Conservation (phyloP, 1,140 invertebrate genomes). For the Maniola jurtina region DNA sequence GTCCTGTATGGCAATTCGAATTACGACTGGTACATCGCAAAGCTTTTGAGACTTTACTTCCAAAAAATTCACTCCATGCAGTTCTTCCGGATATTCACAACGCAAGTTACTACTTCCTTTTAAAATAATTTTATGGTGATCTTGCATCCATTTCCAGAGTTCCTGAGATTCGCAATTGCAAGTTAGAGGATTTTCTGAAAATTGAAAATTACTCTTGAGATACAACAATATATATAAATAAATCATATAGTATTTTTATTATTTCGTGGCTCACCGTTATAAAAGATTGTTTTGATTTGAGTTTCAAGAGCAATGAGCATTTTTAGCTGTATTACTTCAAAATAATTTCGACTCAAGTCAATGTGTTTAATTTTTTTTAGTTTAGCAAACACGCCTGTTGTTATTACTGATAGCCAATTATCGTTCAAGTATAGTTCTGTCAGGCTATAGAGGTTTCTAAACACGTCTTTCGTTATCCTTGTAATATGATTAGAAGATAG, state of each 20-base stretch:
- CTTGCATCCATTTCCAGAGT: slow-evolving; percentile 92
- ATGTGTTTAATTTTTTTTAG: slow-evolving; percentile 88
- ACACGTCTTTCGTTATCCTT: slow-evolving; percentile 86
- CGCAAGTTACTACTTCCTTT: slow-evolving; percentile 80
- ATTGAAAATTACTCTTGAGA: slow-evolving; percentile 7
- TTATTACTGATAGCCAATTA: slow-evolving; percentile 89
- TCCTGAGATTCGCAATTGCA: slow-evolving; percentile 92
- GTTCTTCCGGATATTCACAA: slow-evolving; percentile 88
- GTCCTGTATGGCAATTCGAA: slow-evolving; percentile 91
- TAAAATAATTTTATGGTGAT: slow-evolving; percentile 86
- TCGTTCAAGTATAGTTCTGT: slow-evolving; percentile 88
- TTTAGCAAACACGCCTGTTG: slow-evolving; percentile 88
- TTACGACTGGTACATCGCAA: slow-evolving; percentile 89
- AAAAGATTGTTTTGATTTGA: slow-evolving; percentile 86
- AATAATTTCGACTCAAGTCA: slow-evolving; percentile 91
- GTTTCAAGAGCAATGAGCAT: slow-evolving; percentile 88
- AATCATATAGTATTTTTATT: slow-evolving; percentile 16
- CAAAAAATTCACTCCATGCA: slow-evolving; percentile 86
- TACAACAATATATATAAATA: slow-evolving; percentile 3
- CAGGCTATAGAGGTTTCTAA: slow-evolving; percentile 86
- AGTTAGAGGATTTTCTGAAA: slow-evolving; percentile 89
- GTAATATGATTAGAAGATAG: slow-evolving; percentile 91
- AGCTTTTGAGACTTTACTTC: slow-evolving; percentile 88
- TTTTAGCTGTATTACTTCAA: slow-evolving; percentile 89
- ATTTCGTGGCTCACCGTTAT: slow-evolving; percentile 83